phyloP scores from a whole-genome alignment of 1,140 invertebrate genomes.

The Phymorhynchus buccinoides region DNA sequence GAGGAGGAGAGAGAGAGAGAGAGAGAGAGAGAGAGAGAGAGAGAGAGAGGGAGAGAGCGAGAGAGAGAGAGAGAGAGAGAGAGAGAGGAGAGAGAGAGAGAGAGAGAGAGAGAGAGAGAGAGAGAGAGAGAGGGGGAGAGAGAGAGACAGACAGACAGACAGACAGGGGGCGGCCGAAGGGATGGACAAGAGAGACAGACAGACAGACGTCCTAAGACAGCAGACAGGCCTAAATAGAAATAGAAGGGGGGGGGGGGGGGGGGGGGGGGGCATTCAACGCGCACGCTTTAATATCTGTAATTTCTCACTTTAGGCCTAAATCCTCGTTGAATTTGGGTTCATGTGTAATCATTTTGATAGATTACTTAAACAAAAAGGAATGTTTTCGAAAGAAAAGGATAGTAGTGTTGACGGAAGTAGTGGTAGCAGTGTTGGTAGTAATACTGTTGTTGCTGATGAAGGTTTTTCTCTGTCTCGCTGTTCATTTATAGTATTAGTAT shows the following conservation, averaged over 20 bases:
- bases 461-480: no score
- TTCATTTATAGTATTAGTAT: no score
- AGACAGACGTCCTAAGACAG: no score
- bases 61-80: neutral
- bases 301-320: no score
- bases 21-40: neutral
- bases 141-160: no score
- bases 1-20: neutral
- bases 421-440: no score
- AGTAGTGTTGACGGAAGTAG: neutral
- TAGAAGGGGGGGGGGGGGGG: neutral
- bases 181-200: no score
- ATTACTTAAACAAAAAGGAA: neutral
- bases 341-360: neutral
- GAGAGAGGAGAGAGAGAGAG: neutral
- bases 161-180: no score
- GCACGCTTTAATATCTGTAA: no score
- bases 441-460: no score
- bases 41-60: neutral
- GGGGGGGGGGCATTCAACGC: neutral
- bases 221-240: no score
- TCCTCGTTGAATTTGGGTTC: no score
- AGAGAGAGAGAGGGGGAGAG: neutral
- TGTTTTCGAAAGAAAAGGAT: neutral
- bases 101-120: neutral